A percentile compares a stretch with the other conserved stretches of the same genome.
Conservation (phyloP, 1,140 invertebrate genomes). For the Colletes gigas region DNA sequence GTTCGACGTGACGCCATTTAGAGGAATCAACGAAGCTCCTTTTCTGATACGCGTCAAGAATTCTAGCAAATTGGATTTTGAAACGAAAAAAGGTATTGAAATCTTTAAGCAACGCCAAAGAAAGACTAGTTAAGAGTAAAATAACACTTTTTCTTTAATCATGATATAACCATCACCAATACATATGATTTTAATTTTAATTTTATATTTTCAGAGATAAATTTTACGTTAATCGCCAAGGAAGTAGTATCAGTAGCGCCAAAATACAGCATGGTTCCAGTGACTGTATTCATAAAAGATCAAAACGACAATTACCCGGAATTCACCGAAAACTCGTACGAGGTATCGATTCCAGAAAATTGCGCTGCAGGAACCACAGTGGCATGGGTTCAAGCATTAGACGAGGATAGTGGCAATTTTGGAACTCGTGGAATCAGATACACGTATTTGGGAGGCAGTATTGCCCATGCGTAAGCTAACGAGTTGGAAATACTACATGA, state of each 20-base stretch:
- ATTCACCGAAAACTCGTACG: conserved; percentile 90
- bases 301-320: conserved; percentile 97
- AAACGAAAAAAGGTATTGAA: conserved; percentile 83
- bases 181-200: background rate
- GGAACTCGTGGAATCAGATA: conserved; percentile 94
- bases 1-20: conserved; percentile 93
- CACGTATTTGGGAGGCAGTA: conserved; percentile 89
- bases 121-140: too few species aligned
- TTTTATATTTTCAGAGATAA: conserved; percentile 84
- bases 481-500: background rate
- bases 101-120: background rate
- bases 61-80: conserved; percentile 91
- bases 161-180: background rate
- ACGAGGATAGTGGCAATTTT: conserved; percentile 92
- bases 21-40: conserved; percentile 95
- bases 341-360: conserved; percentile 91
- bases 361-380: conserved; percentile 90
- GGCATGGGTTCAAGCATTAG: conserved; percentile 90
- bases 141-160: background rate
- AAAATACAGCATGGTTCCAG: conserved; percentile 90
- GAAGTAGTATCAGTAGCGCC: conserved; percentile 88
- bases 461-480: conserved; percentile 89
- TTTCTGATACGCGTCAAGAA: conserved; percentile 95
- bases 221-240: conserved; percentile 92
- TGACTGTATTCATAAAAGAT: conserved; percentile 93